Evolutionary conservation across 2,888 invertebrate species (phyloP).

Genomic region (Drosophila recens): DNA sequence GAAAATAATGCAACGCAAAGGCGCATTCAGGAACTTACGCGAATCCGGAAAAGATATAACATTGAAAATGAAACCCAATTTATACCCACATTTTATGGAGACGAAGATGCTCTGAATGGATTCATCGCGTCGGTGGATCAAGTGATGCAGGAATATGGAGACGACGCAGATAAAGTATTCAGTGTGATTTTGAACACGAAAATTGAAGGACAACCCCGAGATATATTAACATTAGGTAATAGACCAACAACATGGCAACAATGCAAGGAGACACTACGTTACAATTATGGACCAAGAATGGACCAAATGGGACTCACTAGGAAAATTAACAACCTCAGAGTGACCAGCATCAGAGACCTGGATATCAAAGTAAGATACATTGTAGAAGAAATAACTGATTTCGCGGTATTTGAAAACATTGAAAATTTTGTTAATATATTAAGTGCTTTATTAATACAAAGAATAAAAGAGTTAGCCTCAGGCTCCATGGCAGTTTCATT

Average conservation of each 20-base stretch:
- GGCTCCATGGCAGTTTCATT: too few species aligned
- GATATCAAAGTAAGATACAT: too few species aligned
- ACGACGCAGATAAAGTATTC: slow-evolving; percentile 3
- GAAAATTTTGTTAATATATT: too few species aligned
- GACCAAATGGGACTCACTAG: neutral
- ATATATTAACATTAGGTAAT: neutral
- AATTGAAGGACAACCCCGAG: neutral
- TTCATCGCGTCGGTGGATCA: neutral
- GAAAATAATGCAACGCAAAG: too few species aligned
- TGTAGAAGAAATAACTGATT: too few species aligned
- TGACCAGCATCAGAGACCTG: too few species aligned
- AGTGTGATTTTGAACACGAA: neutral
- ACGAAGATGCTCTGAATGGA: neutral
- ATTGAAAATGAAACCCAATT: neutral
- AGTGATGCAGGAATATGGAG: slow-evolving; percentile 1
- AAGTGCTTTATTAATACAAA: too few species aligned
- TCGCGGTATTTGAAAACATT: too few species aligned
- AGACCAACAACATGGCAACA: neutral
- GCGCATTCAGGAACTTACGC: too few species aligned
- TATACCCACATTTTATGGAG: neutral
- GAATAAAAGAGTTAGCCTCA: too few species aligned
- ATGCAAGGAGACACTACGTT: neutral
- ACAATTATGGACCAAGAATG: slow-evolving; percentile 3
- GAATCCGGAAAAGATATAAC: neutral
- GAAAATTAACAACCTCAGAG: neutral